Base-by-base conservation (phyloP, 2,113 vertebrate species). In the Lepus europaeus region DNA sequence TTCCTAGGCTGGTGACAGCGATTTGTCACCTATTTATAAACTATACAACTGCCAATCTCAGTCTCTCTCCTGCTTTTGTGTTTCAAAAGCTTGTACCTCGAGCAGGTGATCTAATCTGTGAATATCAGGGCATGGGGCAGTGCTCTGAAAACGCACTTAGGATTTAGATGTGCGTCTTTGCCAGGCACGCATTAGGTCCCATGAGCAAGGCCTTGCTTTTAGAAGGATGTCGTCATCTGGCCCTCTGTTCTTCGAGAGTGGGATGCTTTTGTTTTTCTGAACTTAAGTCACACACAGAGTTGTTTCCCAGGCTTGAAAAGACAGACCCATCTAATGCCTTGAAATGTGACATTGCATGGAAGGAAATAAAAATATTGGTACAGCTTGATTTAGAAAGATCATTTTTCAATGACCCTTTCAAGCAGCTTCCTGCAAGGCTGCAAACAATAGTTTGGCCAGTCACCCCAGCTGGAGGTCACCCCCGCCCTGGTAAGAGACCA, bases 351-450 rank as follows among this genome's bases (percentile, higher is more conserved):
- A 64, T 95, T 72, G 45, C 93, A 80, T 69, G 89, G 94, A 94
- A 96, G 95, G 96, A 96, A 96, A 96, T 90, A 63, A 96, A 97
- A 96, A 95, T 96, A 91, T 94, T 97, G 83, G 61, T 95, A 64
- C 93, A 96, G 96, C 94, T 95, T 96, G 94, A 96, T 95, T 97
- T 97, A 95, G 91, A 79, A 93, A 92, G 95, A 93, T 96, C 63
- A 17, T 56, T 97, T 95, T 93, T 96, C 94, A 90, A 10, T 93
- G 78, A 76, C 94, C 80, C 91, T 96, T 96, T 96, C 96, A 94
- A 93, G 91, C 1, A 59, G 94, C 91, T 97, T 97, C 96, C 95
- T 96, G 95, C 74, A 78, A 83, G 72, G 80, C 93, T 56, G 45
- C 74, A 92, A 87, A 96, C 95, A 97, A 95, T 97, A 76, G 79